phyloP scores from a whole-genome alignment of 2,888 invertebrate genomes.

The Buathra laborator region DNA sequence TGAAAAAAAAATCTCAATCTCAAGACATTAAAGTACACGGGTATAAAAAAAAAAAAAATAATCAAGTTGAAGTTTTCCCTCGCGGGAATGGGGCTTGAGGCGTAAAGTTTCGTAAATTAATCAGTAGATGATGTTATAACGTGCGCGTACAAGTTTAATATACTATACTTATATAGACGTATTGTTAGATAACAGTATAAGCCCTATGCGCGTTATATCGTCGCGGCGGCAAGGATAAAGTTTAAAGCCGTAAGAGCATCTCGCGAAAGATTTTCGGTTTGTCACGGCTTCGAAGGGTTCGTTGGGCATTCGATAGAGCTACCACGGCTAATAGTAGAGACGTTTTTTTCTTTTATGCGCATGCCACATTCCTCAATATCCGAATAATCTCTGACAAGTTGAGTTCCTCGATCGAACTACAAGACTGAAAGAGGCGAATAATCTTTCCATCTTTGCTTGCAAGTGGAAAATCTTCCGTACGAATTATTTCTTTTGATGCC shows the following conservation, averaged over 20 bases:
- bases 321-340: slow-evolving; percentile 5
- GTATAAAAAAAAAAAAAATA: neutral
- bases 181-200: slow-evolving; percentile 40
- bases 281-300: slow-evolving; percentile 14
- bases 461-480: neutral
- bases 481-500: slow-evolving; percentile 68
- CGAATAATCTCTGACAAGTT: no score
- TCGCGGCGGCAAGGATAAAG: slow-evolving; percentile 56
- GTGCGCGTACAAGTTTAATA: slow-evolving; percentile 34
- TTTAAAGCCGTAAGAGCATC: slow-evolving; percentile 62
- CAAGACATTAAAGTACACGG: no score
- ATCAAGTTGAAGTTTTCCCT: neutral
- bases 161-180: no score
- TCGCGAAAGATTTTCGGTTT: slow-evolving; percentile 60
- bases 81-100: slow-evolving; percentile 6
- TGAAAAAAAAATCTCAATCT: no score
- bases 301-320: neutral
- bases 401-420: no score
- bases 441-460: no score
- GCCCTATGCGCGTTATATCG: slow-evolving; percentile 43
- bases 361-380: neutral
- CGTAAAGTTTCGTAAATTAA: slow-evolving; percentile 49
- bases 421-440: no score
- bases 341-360: no score
- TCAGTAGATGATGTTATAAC: slow-evolving; percentile 50